Conservation (phyloP, 1,140 invertebrate species). For the Vanessa atalanta region DNA sequence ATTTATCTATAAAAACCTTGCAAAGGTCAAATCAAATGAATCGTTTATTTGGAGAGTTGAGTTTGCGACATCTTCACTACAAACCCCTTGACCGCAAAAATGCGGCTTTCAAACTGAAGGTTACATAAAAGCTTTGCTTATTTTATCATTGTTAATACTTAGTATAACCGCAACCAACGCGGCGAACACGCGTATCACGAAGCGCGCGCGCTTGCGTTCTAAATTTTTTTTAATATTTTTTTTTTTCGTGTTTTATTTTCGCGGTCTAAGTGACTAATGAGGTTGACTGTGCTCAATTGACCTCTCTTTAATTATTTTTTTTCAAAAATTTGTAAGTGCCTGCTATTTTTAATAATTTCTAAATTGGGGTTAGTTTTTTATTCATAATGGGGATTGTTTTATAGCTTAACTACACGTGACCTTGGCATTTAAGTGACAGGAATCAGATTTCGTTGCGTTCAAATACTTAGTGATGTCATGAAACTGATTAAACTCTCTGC, state of each 20-base stretch:
- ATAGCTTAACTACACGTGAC: slow-evolving; percentile 19
- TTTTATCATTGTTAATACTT: slow-evolving; percentile 64
- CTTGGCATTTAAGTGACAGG: slow-evolving; percentile 52
- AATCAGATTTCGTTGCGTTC: slow-evolving; percentile 31
- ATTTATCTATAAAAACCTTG: slow-evolving; percentile 49
- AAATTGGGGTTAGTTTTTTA: slow-evolving; percentile 16
- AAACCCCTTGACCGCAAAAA: slow-evolving; percentile 73
- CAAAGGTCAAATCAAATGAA: slow-evolving; percentile 58
- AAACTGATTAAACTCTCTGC: slow-evolving; percentile 12
- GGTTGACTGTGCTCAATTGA: slow-evolving; percentile 36
- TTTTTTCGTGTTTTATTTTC: slow-evolving; percentile 40
- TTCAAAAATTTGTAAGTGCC: slow-evolving; percentile 32
- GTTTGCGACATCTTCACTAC: slow-evolving; percentile 66
- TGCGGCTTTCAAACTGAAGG: slow-evolving; percentile 75
- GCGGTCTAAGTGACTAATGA: slow-evolving; percentile 54
- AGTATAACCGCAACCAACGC: slow-evolving; percentile 64
- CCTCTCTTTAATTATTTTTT: slow-evolving; percentile 22
- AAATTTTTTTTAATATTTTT: slow-evolving; percentile 27
- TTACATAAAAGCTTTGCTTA: slow-evolving; percentile 74
- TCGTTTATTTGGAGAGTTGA: slow-evolving; percentile 46
- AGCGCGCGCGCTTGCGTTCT: slow-evolving; percentile 48
- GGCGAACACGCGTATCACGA: slow-evolving; percentile 55
- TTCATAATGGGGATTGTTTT: slow-evolving; percentile 17
- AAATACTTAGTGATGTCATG: slow-evolving; percentile 44
- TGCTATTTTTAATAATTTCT: slow-evolving; percentile 24